These are phyloP conservation scores for Mythimna vitellina DNA, from an alignment of 2,888 invertebrate genomes.

Conservation along the genomic window DNA sequence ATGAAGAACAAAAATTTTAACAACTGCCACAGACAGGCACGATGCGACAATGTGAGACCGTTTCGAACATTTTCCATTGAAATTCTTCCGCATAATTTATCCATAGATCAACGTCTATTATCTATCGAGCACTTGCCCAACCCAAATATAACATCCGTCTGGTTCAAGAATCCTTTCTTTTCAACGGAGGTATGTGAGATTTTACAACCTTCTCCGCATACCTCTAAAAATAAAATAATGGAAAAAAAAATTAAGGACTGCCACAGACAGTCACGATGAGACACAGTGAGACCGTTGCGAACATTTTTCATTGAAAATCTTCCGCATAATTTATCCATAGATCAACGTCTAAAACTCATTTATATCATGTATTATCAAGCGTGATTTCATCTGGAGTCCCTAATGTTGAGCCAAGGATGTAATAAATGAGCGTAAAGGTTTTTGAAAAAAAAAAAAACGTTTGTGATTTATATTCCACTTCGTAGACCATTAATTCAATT, in stretches of 20 bases:
- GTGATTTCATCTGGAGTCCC: not conserved
- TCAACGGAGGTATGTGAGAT: too few species aligned
- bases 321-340: too few species aligned
- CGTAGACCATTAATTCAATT: not conserved
- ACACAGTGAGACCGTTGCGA: too few species aligned
- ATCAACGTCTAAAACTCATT: too few species aligned
- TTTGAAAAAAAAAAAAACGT: not conserved
- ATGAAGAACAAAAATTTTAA: not conserved
- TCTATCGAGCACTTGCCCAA: too few species aligned
- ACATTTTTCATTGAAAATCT: not conserved
- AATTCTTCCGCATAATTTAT: not conserved
- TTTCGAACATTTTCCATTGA: not conserved
- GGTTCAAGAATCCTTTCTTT: too few species aligned
- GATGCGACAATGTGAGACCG: not conserved
- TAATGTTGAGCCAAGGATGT: not conserved
- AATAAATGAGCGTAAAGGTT: too few species aligned
- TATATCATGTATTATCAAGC: not conserved
- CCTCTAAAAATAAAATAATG: too few species aligned
- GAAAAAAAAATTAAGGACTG: not conserved
- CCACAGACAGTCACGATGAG: not conserved
- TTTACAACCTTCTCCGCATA: too few species aligned
- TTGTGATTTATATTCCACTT: not conserved
- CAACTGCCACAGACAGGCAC: not conserved
- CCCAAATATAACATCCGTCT: too few species aligned
- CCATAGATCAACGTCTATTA: too few species aligned